A percentile compares a stretch with the other conserved stretches of the same genome.
These are phyloP conservation scores for Perithous albicinctus DNA, from an alignment of 2,888 invertebrate species.

Conservation along the genomic window DNA sequence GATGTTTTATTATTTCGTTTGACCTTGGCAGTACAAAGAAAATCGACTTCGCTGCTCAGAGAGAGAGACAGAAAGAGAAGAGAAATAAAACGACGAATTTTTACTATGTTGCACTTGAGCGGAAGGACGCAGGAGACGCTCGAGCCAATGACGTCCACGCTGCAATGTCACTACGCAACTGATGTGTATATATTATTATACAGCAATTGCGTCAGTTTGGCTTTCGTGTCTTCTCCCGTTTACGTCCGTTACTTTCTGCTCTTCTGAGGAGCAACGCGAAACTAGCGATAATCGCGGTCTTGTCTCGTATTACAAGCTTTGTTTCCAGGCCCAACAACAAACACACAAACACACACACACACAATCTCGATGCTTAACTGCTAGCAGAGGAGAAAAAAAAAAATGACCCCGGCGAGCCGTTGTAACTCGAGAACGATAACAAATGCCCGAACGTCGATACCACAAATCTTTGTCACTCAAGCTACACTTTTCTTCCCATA, in stretches of 20 bases:
- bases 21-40: constrained; percentile 32
- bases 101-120: constrained; percentile 41
- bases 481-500: background rate
- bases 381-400: too few species aligned
- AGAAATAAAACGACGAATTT: too few species aligned
- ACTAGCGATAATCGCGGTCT: constrained; percentile 35
- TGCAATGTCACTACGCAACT: constrained; percentile 48
- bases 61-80: too few species aligned
- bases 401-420: too few species aligned
- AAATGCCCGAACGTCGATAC: background rate
- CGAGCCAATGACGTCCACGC: constrained; percentile 24
- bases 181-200: constrained; percentile 33
- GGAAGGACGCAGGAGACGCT: constrained; percentile 34
- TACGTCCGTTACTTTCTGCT: background rate
- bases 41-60: constrained; percentile 8
- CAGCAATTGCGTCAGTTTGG: constrained; percentile 32
- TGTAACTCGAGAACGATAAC: constrained; percentile 6
- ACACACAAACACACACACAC: too few species aligned
- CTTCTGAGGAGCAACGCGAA: constrained; percentile 10
- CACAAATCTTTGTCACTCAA: background rate
- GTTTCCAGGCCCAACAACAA: too few species aligned
- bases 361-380: too few species aligned
- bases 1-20: constrained; percentile 5
- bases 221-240: constrained; percentile 5
- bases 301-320: too few species aligned